Evolutionary conservation across 2,113 vertebrate genomes (phyloP).

Genomic region (Sylvia atricapilla): DNA sequence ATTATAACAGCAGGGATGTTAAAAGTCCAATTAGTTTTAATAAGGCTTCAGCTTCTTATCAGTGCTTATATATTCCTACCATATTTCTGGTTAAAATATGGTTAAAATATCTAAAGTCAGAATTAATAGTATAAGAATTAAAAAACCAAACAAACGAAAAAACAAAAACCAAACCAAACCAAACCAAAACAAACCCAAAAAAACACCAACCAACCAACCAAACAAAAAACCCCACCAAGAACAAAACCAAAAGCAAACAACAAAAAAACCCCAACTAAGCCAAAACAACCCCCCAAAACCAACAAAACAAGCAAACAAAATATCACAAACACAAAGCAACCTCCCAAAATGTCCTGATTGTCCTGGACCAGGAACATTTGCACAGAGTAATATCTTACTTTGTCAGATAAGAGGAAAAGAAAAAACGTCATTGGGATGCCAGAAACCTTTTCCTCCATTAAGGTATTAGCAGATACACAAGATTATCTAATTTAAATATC

Average conservation of each 20-base stretch:
- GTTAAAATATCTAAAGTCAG: not conserved
- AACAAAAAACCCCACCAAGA: rapidly evolving
- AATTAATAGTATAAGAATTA: not conserved
- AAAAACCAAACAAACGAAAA: not conserved
- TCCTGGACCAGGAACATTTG: not conserved
- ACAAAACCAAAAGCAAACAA: not conserved
- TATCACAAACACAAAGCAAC: not conserved
- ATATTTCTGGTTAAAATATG: not conserved
- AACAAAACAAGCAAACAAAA: not conserved
- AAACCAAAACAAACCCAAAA: no score
- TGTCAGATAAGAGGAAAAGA: not conserved
- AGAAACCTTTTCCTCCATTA: not conserved
- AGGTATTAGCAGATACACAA: not conserved
- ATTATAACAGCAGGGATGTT: constrained; percentile 16
- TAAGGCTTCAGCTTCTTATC: not conserved
- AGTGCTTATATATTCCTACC: not conserved
- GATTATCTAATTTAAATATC: not conserved
- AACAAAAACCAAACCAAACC: not conserved
- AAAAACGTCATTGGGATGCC: not conserved
- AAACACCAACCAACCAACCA: not conserved
- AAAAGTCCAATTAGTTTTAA: constrained; percentile 22
- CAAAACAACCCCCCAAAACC: no score
- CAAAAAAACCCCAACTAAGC: not conserved
- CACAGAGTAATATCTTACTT: not conserved
- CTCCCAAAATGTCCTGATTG: not conserved